Conservation (phyloP, 2,113 vertebrate genomes). For the Eurypyga helias region DNA sequence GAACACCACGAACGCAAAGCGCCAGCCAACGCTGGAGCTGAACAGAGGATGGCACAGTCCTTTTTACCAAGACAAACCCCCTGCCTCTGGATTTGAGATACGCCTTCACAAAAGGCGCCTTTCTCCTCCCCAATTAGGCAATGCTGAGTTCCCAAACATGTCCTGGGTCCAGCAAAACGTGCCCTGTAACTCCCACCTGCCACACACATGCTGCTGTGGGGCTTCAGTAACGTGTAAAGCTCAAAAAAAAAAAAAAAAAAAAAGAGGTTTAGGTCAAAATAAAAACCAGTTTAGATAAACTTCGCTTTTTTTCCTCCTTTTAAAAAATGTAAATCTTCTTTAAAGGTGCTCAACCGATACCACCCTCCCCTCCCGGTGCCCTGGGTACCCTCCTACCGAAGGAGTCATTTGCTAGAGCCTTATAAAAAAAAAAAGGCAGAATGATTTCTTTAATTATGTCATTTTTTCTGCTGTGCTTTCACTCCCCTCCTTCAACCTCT, state of each 20-base stretch:
- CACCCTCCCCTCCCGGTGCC: neutral
- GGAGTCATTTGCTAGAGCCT: neutral
- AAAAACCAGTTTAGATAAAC: neutral
- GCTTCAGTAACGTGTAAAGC: neutral
- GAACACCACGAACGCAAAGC: rapidly evolving
- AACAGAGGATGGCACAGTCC: neutral
- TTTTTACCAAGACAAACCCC: neutral
- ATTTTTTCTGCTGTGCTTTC: neutral
- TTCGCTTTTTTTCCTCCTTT: neutral
- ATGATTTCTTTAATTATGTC: neutral
- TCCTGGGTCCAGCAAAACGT: neutral
- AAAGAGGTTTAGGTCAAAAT: neutral
- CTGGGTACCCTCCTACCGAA: too few relatives aligned
- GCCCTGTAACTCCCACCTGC: neutral
- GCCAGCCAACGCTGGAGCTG: rapidly evolving
- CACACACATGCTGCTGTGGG: rapidly evolving
- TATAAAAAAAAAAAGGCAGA: neutral
- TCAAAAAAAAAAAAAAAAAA: neutral
- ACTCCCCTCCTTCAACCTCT: neutral
- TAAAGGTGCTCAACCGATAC: neutral
- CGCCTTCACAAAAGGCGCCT: neutral
- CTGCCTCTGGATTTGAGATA: neutral
- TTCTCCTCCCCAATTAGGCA: neutral
- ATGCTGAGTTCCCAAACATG: neutral
- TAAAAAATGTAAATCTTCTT: neutral